Evolutionary conservation across 92 coral and sea anemone species (phyloP), one percentile per base, ranked within the genome.

Genomic region (Epizoanthus rinbou): DNA sequence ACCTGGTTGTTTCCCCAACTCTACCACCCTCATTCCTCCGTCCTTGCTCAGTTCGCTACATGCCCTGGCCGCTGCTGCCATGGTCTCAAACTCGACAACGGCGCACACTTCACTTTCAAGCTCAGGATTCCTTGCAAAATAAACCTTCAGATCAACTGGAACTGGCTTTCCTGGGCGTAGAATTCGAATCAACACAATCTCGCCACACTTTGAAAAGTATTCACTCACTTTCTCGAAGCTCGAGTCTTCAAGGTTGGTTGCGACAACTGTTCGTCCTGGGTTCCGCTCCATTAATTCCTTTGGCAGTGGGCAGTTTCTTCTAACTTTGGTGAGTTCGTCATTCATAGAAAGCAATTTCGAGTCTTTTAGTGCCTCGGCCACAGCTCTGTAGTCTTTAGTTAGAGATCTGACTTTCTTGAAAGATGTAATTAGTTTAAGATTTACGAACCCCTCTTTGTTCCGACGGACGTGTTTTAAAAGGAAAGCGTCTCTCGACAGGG

Each of bases 51-150:
- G 79, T 82, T 94, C 99, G 64, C 96, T 88, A 67, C 99, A 97
- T 3, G 99, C 99, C 16, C 99, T 88, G 50, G 99, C 99, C 0
- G 99, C 94, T 0, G 99, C 99, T 35, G 99, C 99, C 99, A 97
- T 97, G 57, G 99, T 97, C 83, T 97, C 99, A 57, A 97, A 97
- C 64, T 93, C 99, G 33, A 97, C 86, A 47, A 97, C 93, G 13
- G 99, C 98, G 69, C 95, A 94, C 0, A 92, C 86, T 82, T 94
- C 98, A 18, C 84, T 87, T 65, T 87, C 87, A 10, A 95, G 90
- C 63, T 95, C 98, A 19, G 96, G 94, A 57, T 90, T 86, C 53
- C 87, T 94, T 33, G 92, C 39, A 72, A 93, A 84, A 62, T 90
- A 86, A 6, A 78, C 74, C 84, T 94, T 97, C 21, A 94, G 85